A percentile compares a stretch with the other conserved stretches of the same genome.
phyloP scores from a whole-genome alignment of 1,140 invertebrate genomes.

The Aculops lycopersici region DNA sequence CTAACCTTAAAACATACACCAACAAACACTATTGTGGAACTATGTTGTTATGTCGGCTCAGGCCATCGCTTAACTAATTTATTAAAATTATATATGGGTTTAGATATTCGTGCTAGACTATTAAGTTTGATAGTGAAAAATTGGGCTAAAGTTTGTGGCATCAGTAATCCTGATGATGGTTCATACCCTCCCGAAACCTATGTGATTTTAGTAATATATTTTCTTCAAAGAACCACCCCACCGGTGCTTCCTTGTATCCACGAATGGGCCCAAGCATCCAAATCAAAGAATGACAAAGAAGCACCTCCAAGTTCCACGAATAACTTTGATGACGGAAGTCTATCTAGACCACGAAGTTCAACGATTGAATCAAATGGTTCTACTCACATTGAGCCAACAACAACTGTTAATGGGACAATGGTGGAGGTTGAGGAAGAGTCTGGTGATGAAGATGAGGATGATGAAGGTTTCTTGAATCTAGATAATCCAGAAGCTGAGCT shows the following conservation, averaged over 20 bases:
- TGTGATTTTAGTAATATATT: constrained; percentile 25
- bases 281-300: background rate
- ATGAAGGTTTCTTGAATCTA: too few relatives aligned
- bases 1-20: too few relatives aligned
- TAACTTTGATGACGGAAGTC: too few relatives aligned
- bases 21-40: too few relatives aligned
- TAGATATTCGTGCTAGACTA: too few relatives aligned
- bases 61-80: too few relatives aligned
- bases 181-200: constrained; percentile 27
- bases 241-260: constrained; percentile 27
- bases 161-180: constrained; percentile 25
- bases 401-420: background rate
- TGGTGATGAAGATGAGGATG: constrained; percentile 1
- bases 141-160: constrained; percentile 18
- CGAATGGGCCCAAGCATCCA: constrained; percentile 12
- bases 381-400: background rate
- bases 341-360: too few relatives aligned
- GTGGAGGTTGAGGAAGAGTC: background rate
- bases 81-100: too few relatives aligned
- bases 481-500: too few relatives aligned
- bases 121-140: too few relatives aligned
- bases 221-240: constrained; percentile 22
- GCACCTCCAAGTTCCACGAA: background rate
- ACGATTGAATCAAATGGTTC: too few relatives aligned
- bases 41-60: too few relatives aligned